Base-by-base conservation (phyloP, 2,888 invertebrate genomes). In the Odontocerum albicorne region DNA sequence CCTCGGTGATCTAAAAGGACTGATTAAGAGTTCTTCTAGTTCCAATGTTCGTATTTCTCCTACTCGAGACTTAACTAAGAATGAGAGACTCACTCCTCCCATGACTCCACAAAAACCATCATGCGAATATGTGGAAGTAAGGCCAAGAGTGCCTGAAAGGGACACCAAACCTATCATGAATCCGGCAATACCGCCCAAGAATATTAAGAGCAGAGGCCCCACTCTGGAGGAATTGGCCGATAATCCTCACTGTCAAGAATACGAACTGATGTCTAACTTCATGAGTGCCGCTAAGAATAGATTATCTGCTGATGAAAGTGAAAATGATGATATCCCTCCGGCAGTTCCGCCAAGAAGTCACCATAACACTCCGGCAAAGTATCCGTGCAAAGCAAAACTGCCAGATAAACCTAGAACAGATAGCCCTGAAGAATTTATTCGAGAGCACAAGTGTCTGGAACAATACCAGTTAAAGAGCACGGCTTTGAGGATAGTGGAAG, bases 261-360 rank as follows among this genome's bases (percentile, higher is more conserved):
- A 77, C 68, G 76, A 75, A 64, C 68, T 75, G 54, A 75, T 77
- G 73, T 68, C 73, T 19, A 67, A 75, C 65, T 75, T 75, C 63
- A 71, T 67, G 67, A 70, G 70, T 39, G 68, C 68, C 55, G 67
- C 69, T 43, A 53, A 71, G 66, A 17, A 58, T 64, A 45, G 68
- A 65, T 10, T 22, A 22, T 6, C n/a, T 3, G 15, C 13, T 17
- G 55, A 44, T 12, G 19, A n/a, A 4, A 32, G 8, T 16, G 4
- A 17, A 2, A 33, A 43, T 1, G 45, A 45, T 16, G 70, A 68
- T 45, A 64, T 65, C 45, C 73, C 71, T 27, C 73, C 72, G n/a
- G 71, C 70, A 20, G 72, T 71, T 22, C 72, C 72, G 13, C 72
- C 71, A 44, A 68, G 72, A 31, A 66, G 64, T 2, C 65, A 66